A percentile compares a stretch with the other conserved stretches of the same genome.
Conservation (phyloP, 1,140 invertebrate species). For the Bradysia coprophila region DNA sequence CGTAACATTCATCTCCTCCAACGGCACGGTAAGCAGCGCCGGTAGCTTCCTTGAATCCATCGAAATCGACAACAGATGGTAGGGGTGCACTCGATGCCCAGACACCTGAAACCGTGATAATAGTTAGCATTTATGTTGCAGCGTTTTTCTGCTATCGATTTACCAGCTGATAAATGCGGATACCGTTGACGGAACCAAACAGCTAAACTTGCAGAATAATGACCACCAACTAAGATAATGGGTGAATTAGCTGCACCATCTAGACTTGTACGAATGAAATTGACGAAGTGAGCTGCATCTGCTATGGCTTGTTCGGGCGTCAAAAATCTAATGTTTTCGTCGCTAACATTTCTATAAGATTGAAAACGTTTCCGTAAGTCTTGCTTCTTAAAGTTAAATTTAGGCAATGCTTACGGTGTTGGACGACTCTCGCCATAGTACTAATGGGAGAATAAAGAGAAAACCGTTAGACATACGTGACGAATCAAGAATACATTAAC, state of each 20-base stretch:
- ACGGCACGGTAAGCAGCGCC: conserved; percentile 9
- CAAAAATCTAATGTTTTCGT: conserved; percentile 44
- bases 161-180: conserved; percentile 44
- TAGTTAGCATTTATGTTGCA: too few species aligned
- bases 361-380: background rate
- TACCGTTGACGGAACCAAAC: conserved; percentile 60
- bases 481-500: too few species aligned
- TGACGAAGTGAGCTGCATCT: conserved; percentile 53
- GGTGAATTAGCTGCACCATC: background rate
- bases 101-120: too few species aligned
- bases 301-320: conserved; percentile 57
- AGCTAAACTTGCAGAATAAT: conserved; percentile 62
- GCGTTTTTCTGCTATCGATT: too few species aligned
- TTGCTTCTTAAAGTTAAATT: background rate
- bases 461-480: too few species aligned
- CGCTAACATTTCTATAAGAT: conserved; percentile 20
- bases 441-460: too few species aligned
- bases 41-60: conserved; percentile 15
- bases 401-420: conserved; percentile 20
- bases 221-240: conserved; percentile 26
- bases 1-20: conserved; percentile 27
- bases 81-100: conserved; percentile 59
- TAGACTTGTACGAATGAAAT: conserved; percentile 8
- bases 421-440: conserved; percentile 59
- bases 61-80: conserved; percentile 46